These are phyloP conservation scores for Coregonus suidteri DNA, from an alignment of 2,797 vertebrate genomes.

Conservation along the genomic window DNA sequence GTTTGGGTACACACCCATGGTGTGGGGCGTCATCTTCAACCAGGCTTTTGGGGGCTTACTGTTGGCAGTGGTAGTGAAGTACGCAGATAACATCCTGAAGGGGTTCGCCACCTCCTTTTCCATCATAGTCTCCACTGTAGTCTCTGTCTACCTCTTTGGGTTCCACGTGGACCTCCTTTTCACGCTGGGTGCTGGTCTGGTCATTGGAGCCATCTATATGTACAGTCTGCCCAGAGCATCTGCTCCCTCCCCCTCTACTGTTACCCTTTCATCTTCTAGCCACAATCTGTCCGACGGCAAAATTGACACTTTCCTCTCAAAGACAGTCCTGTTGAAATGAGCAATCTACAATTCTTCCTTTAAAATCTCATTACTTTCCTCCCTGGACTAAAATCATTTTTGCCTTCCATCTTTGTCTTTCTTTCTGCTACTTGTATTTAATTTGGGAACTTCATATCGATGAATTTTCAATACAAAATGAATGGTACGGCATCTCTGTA, in stretches of 20 bases:
- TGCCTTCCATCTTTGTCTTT: slow-evolving; percentile 11
- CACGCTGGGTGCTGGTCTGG: slow-evolving; percentile 83
- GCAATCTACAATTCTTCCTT: slow-evolving; percentile 18
- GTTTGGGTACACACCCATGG: slow-evolving; percentile 88
- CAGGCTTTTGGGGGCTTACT: slow-evolving; percentile 91
- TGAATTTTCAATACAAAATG: neutral
- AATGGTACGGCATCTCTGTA: neutral
- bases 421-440: slow-evolving; percentile 29
- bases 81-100: slow-evolving; percentile 95
- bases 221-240: slow-evolving; percentile 85
- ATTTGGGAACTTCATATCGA: slow-evolving; percentile 13
- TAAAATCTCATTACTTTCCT: slow-evolving; percentile 33
- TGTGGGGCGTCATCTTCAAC: slow-evolving; percentile 89
- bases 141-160: slow-evolving; percentile 87
- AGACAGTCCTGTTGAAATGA: slow-evolving; percentile 94
- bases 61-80: slow-evolving; percentile 93
- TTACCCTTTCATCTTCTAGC: slow-evolving; percentile 33
- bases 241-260: slow-evolving; percentile 33
- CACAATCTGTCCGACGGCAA: slow-evolving; percentile 49
- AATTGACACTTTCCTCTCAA: slow-evolving; percentile 83
- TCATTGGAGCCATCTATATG: slow-evolving; percentile 89
- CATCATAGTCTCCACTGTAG: slow-evolving; percentile 88
- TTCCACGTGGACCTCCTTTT: slow-evolving; percentile 86
- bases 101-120: slow-evolving; percentile 94
- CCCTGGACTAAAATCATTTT: slow-evolving; percentile 17